phyloP scores from a whole-genome alignment of 2,113 vertebrate species.

The Nipponia nippon region DNA sequence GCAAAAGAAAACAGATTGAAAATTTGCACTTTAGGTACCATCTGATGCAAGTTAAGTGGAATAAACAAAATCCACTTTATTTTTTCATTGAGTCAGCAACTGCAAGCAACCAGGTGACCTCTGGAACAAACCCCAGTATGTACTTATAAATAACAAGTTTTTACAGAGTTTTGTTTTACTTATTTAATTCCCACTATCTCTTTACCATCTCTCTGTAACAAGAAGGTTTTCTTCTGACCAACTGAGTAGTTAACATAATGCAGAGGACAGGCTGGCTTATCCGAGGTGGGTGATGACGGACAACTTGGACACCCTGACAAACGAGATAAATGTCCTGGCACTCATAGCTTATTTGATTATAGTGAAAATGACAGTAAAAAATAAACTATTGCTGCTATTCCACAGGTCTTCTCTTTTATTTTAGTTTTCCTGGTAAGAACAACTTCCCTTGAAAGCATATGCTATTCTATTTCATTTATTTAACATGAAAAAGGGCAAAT shows the following conservation, averaged over 20 bases:
- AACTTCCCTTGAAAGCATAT: neutral
- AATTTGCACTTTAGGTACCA: neutral
- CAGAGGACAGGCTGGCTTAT: neutral
- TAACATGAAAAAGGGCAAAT: neutral
- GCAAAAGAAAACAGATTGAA: neutral
- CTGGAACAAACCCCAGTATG: neutral
- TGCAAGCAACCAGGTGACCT: neutral
- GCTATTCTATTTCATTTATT: neutral
- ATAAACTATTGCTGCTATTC: neutral
- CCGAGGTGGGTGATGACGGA: neutral
- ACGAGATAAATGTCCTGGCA: neutral
- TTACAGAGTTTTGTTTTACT: neutral
- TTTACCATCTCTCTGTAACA: neutral
- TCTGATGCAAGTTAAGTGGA: neutral
- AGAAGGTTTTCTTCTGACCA: neutral
- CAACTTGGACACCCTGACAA: neutral
- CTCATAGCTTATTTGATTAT: neutral
- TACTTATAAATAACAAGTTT: neutral
- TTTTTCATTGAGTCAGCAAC: neutral
- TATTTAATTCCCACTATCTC: neutral
- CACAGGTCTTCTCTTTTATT: neutral
- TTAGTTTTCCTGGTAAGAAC: neutral
- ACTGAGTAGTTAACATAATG: neutral
- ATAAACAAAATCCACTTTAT: neutral
- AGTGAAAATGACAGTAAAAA: neutral